A percentile compares a stretch with the other conserved stretches of the same genome.
Evolutionary conservation across 2,888 invertebrate genomes (phyloP).

Genomic region (Drosophila mimetica): DNA sequence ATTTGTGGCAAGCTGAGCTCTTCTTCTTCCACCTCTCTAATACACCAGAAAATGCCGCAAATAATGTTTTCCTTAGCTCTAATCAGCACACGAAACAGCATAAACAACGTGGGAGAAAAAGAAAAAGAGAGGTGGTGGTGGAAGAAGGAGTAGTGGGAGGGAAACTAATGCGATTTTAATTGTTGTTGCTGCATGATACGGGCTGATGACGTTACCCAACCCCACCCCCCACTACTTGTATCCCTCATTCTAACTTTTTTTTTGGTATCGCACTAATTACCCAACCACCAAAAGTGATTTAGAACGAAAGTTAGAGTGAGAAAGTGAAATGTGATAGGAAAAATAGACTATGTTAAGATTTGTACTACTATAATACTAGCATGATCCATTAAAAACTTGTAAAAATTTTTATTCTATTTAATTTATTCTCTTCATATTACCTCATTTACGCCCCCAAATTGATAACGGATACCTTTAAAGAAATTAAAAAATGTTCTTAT

Average conservation of each 20-base stretch:
- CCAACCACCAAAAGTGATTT: conserved; percentile 13
- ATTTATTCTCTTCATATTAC: too few species aligned
- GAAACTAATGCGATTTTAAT: conserved; percentile 68
- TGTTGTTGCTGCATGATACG: conserved; percentile 39
- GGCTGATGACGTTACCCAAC: conserved; percentile 23
- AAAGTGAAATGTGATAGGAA: conserved; percentile 2
- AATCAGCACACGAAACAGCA: conserved; percentile 34
- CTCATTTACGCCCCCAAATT: too few species aligned
- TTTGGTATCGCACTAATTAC: conserved; percentile 26
- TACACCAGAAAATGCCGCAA: conserved; percentile 19
- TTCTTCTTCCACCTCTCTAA: conserved; percentile 13
- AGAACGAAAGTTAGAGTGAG: not conserved
- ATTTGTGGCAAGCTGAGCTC: conserved; percentile 44
- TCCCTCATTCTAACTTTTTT: not conserved
- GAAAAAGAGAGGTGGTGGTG: conserved; percentile 2
- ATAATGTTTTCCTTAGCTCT: conserved; percentile 36
- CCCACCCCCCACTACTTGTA: not conserved
- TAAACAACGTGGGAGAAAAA: conserved; percentile 15
- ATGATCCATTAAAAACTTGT: too few species aligned
- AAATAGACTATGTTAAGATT: not conserved
- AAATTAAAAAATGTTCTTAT: too few species aligned
- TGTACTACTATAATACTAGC: not conserved
- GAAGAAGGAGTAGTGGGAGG: conserved; percentile 10
- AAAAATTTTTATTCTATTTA: too few species aligned
- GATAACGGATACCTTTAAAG: too few species aligned